Percentiles rank a stretch among this genome's conserved stretches.
Evolutionary conservation across 2,797 vertebrate species (phyloP).

Genomic region (Eidolon dupreanum): DNA sequence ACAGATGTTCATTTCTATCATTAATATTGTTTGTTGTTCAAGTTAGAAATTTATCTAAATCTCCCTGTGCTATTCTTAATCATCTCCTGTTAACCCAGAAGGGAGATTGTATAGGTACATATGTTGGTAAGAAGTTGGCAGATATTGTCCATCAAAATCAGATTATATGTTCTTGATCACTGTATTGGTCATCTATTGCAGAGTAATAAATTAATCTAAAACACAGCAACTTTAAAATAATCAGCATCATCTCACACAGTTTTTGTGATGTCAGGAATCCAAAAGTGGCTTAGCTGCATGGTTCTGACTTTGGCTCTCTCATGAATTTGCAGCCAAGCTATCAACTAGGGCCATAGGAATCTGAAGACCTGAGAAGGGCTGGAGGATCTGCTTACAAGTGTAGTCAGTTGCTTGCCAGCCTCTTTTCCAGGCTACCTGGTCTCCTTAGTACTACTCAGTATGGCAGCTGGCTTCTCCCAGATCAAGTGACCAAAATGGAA

Average conservation of each 20-base stretch:
- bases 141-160: not conserved
- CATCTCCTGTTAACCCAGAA: conserved; percentile 31
- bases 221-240: conserved; percentile 46
- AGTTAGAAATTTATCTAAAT: conserved; percentile 14
- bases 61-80: not conserved
- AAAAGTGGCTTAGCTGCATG: not conserved
- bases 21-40: conserved; percentile 28
- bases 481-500: not conserved
- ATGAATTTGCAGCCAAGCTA: not conserved
- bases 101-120: not conserved
- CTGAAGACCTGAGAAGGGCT: not conserved
- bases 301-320: not conserved
- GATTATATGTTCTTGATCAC: not conserved
- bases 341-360: not conserved
- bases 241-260: not conserved
- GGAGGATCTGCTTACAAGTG: not conserved
- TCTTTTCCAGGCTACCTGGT: not conserved
- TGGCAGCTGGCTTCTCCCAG: not conserved
- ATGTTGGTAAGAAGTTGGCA: not conserved
- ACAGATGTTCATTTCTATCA: conserved; percentile 1
- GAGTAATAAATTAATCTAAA: conserved; percentile 6
- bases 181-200: not conserved
- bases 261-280: not conserved
- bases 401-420: not conserved
- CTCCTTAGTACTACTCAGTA: not conserved